Conservation (phyloP, 2,113 vertebrate species). For the Nymphicus hollandicus region DNA sequence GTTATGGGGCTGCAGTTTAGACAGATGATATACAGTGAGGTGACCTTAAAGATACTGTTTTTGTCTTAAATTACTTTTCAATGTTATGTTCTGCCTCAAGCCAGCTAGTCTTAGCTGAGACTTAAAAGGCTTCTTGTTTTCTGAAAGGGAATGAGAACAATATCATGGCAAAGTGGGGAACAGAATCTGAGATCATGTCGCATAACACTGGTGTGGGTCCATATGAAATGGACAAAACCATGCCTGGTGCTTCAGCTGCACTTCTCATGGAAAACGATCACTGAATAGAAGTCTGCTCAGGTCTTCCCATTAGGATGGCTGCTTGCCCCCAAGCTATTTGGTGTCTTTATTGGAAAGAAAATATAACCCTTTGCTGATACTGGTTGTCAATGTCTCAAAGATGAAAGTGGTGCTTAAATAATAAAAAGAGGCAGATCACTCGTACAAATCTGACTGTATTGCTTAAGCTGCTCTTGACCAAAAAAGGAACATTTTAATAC, state of each 20-base stretch:
- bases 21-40: neutral
- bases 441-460: neutral
- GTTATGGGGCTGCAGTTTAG: neutral
- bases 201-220: rapidly evolving
- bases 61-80: constrained; percentile 29
- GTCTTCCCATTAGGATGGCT: neutral
- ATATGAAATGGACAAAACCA: neutral
- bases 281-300: neutral
- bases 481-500: neutral
- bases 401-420: neutral
- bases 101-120: neutral
- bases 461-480: neutral
- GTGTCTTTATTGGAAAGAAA: neutral
- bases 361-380: neutral
- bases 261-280: neutral
- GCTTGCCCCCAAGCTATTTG: neutral
- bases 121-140: neutral
- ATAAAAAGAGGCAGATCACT: neutral
- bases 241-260: neutral
- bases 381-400: neutral
- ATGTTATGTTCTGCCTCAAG: neutral
- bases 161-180: neutral
- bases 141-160: neutral
- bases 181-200: neutral
- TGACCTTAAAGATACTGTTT: constrained; percentile 7